A percentile compares a stretch with the other conserved stretches of the same genome.
These are phyloP conservation scores for Varanus komodoensis DNA, from an alignment of 2,113 vertebrate species.

Conservation along the genomic window DNA sequence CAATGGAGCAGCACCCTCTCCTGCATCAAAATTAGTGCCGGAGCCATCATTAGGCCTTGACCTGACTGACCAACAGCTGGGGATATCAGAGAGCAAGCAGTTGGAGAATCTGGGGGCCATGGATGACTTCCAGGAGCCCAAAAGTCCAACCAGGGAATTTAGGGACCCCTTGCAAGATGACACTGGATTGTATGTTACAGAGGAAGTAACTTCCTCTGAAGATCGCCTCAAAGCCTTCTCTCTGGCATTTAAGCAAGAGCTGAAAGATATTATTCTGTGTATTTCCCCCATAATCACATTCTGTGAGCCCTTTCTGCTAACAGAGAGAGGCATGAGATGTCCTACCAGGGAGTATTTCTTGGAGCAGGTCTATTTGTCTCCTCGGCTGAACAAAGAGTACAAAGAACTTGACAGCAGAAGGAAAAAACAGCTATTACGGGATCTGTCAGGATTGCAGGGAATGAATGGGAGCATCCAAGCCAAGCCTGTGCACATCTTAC, in stretches of 20 bases:
- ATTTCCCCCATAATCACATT: conserved; percentile 95
- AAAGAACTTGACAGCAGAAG: conserved; percentile 90
- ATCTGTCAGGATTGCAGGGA: conserved; percentile 81
- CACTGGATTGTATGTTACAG: conserved; percentile 88
- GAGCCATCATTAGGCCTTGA: conserved; percentile 82
- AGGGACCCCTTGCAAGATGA: conserved; percentile 96
- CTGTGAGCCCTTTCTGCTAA: conserved; percentile 91
- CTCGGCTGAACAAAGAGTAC: conserved; percentile 92
- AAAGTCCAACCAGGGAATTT: conserved; percentile 84
- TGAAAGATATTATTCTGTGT: conserved; percentile 95
- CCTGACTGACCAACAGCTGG: conserved; percentile 73
- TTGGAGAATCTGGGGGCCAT: conserved; percentile 53
- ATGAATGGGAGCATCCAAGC: conserved; percentile 81
- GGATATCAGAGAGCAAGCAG: conserved; percentile 58
- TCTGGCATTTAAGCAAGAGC: conserved; percentile 90
- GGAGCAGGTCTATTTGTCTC: conserved; percentile 94
- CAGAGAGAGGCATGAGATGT: conserved; percentile 87
- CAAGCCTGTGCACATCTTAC: conserved; percentile 83
- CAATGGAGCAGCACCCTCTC: conserved; percentile 46
- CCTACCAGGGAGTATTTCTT: conserved; percentile 95
- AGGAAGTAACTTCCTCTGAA: conserved; percentile 90
- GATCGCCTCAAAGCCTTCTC: conserved; percentile 91
- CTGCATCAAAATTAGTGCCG: conserved; percentile 61
- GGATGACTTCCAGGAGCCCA: conserved; percentile 77
- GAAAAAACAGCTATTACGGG: conserved; percentile 92